Conservation (phyloP, 30 jellyfish, hydroid and myxozoan species). For the Pseudorhiza aurosa region DNA sequence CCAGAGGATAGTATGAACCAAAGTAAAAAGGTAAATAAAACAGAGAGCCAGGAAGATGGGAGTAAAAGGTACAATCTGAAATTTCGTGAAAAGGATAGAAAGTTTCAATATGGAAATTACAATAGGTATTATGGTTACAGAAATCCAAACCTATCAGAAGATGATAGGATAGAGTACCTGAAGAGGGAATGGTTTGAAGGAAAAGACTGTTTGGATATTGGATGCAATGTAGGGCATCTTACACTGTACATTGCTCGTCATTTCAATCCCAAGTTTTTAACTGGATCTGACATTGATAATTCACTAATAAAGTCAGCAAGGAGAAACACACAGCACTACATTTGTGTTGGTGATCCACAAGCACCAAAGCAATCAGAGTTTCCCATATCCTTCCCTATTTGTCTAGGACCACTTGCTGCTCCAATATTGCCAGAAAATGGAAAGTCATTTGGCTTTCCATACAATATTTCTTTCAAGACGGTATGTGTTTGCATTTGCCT, state of each 20-base stretch:
- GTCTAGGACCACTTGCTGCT: slow-evolving; percentile 90
- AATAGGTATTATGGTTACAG: slow-evolving; percentile 81
- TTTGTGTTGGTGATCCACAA: slow-evolving; percentile 32
- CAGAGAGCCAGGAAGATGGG: not conserved
- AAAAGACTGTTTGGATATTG: slow-evolving; percentile 86
- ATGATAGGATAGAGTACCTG: slow-evolving; percentile 66
- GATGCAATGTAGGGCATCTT: slow-evolving; percentile 91
- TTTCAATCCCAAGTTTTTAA: slow-evolving; percentile 67
- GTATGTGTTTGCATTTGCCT: slow-evolving; percentile 9
- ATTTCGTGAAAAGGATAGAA: slow-evolving; percentile 61
- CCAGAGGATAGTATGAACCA: not conserved
- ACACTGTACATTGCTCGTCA: slow-evolving; percentile 76
- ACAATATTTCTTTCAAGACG: slow-evolving; percentile 61
- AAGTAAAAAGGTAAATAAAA: not conserved
- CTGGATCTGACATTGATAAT: slow-evolving; percentile 89
- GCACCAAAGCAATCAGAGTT: slow-evolving; percentile 76
- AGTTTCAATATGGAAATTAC: slow-evolving; percentile 83
- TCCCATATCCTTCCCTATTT: slow-evolving; percentile 80
- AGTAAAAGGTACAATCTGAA: not conserved
- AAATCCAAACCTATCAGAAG: slow-evolving; percentile 77
- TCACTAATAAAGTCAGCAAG: slow-evolving; percentile 71
- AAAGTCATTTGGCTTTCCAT: slow-evolving; percentile 70
- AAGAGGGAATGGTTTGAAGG: slow-evolving; percentile 85
- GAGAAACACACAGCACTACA: slow-evolving; percentile 59
- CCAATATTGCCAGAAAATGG: slow-evolving; percentile 39